These are phyloP conservation scores for Delichon dasypus DNA, from an alignment of 2,797 vertebrate species.

Conservation along the genomic window DNA sequence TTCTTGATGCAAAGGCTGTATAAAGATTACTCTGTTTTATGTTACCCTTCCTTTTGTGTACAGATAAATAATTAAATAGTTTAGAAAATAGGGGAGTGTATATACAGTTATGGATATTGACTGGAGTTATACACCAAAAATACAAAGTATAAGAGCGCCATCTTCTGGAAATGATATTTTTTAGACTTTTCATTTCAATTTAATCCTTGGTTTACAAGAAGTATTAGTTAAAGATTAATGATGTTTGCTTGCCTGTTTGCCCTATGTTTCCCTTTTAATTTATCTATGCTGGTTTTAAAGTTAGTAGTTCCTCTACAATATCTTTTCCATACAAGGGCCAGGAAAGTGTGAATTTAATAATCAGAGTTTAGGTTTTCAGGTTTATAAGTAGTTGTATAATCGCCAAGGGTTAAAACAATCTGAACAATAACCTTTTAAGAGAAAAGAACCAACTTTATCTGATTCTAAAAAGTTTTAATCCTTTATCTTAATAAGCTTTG, in stretches of 20 bases:
- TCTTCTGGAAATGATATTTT: slow-evolving; percentile 68
- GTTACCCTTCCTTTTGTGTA: neutral
- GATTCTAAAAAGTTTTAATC: neutral
- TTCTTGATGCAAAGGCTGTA: neutral
- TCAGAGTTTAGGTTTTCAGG: neutral
- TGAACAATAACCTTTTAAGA: neutral
- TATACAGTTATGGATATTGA: neutral
- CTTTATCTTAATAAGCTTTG: neutral
- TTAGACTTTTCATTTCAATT: neutral
- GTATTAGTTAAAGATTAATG: slow-evolving; percentile 56
- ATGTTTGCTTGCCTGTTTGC: slow-evolving; percentile 63
- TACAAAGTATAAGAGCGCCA: slow-evolving; percentile 73
- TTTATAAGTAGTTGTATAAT: neutral
- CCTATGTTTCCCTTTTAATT: slow-evolving; percentile 46
- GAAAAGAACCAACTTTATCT: neutral
- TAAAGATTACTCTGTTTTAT: neutral
- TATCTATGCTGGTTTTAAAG: slow-evolving; percentile 44
- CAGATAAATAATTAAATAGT: slow-evolving; percentile 22
- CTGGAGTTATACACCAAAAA: neutral
- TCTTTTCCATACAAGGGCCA: neutral
- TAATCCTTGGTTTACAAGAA: neutral
- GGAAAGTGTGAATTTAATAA: neutral
- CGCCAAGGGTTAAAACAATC: neutral
- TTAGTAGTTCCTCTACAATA: slow-evolving; percentile 16
- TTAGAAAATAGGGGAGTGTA: neutral